Evolutionary conservation across 2,888 invertebrate genomes (phyloP).

Genomic region (Lasius fuliginosus): DNA sequence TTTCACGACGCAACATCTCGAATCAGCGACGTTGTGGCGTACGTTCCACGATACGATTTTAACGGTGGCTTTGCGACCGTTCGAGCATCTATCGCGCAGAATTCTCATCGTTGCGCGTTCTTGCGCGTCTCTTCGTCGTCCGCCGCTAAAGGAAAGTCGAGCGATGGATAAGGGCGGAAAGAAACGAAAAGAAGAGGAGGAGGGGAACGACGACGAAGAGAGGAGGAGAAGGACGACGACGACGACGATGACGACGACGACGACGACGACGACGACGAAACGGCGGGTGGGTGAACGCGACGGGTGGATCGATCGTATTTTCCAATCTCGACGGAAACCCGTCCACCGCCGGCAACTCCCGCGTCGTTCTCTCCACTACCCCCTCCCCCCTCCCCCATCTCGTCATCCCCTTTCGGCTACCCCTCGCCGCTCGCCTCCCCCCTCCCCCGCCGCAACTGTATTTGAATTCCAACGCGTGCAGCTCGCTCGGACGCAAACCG

Average conservation of each 20-base stretch:
- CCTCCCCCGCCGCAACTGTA: constrained; percentile 57
- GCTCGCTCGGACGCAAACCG: constrained; percentile 73
- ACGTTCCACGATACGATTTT: constrained; percentile 4
- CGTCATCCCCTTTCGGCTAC: not conserved
- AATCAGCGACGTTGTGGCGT: constrained; percentile 48
- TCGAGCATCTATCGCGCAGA: not conserved
- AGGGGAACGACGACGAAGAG: constrained; percentile 20
- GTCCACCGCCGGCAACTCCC: constrained; percentile 69
- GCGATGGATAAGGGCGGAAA: constrained; percentile 64
- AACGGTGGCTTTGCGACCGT: not conserved
- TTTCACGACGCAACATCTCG: not conserved
- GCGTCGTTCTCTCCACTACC: constrained; percentile 31
- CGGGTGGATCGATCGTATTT: constrained; percentile 75
- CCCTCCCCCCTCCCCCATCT: constrained; percentile 28
- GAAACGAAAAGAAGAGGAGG: constrained; percentile 52
- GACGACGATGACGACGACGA: constrained; percentile 38
- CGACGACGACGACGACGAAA: constrained; percentile 37
- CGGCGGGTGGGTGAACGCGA: constrained; percentile 28
- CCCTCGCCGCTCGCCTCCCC: not conserved
- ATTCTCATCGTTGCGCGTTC: constrained; percentile 14
- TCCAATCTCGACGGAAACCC: constrained; percentile 77
- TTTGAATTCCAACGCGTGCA: constrained; percentile 65
- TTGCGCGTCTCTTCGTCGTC: constrained; percentile 19
- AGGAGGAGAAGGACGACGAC: constrained; percentile 10
- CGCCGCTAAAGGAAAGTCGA: constrained; percentile 40